Percentiles rank a stretch among this genome's conserved stretches.
Evolutionary conservation across 1,140 invertebrate genomes (phyloP).

Genomic region (Zaprionus camerounensis): DNA sequence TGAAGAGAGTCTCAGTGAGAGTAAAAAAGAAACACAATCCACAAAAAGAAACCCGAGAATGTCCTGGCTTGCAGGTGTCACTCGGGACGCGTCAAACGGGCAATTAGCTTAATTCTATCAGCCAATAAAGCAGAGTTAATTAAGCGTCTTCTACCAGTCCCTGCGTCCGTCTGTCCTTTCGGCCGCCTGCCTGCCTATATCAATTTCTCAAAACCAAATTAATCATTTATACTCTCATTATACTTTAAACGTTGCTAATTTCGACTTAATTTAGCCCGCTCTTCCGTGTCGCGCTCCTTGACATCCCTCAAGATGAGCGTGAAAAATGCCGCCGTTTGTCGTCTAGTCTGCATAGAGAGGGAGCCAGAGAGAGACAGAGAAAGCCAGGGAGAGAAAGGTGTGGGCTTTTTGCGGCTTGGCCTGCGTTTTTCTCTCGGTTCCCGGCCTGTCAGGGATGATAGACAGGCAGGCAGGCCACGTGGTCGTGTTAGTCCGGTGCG

Average conservation of each 20-base stretch:
- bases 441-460: slow-evolving; percentile 10
- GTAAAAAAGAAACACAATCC: neutral
- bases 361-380: neutral
- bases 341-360: slow-evolving; percentile 20
- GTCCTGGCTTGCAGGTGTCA: slow-evolving; percentile 48
- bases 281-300: neutral
- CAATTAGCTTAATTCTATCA: slow-evolving; percentile 66
- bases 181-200: slow-evolving; percentile 32
- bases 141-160: slow-evolving; percentile 41
- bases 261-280: slow-evolving; percentile 57
- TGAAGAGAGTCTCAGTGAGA: neutral
- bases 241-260: slow-evolving; percentile 72
- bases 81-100: slow-evolving; percentile 39
- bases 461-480: slow-evolving; percentile 13
- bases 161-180: neutral
- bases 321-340: slow-evolving; percentile 48
- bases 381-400: slow-evolving; percentile 1
- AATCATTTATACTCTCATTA: slow-evolving; percentile 77
- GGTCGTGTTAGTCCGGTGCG: slow-evolving; percentile 8
- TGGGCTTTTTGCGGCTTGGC: slow-evolving; percentile 32
- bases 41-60: slow-evolving; percentile 7
- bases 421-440: neutral
- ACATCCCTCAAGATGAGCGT: slow-evolving; percentile 13
- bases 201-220: slow-evolving; percentile 68
- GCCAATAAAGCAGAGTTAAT: slow-evolving; percentile 69